Percentiles rank a stretch among this genome's conserved stretches.
Evolutionary conservation across 2,797 vertebrate species (phyloP).

Genomic region (Malacoctenus gilli): DNA sequence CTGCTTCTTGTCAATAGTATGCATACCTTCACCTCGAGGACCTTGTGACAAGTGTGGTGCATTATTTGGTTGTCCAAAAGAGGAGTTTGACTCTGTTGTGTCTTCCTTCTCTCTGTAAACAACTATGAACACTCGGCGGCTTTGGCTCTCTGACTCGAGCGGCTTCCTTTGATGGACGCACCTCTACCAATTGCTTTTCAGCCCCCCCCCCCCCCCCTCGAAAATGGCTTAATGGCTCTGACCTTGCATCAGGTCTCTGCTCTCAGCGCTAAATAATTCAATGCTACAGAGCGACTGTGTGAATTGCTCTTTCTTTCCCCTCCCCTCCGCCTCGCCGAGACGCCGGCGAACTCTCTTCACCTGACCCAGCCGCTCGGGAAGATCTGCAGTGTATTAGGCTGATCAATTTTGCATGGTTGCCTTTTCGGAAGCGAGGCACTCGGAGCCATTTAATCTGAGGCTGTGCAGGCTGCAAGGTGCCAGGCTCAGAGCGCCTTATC

Average conservation of each 20-base stretch:
- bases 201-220: too few species aligned
- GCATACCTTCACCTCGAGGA: too few species aligned
- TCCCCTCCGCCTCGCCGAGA: conserved; percentile 35
- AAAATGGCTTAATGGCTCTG: conserved; percentile 46
- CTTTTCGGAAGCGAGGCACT: conserved; percentile 39
- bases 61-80: not conserved
- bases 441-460: conserved; percentile 40
- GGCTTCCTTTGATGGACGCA: conserved; percentile 25
- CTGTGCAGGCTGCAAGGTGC: conserved; percentile 17
- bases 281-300: conserved; percentile 49
- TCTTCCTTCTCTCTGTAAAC: conserved; percentile 2
- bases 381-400: conserved; percentile 37
- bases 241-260: conserved; percentile 48
- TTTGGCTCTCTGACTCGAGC: not conserved
- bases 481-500: not conserved
- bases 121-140: too few species aligned
- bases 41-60: too few species aligned
- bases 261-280: conserved; percentile 66
- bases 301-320: conserved; percentile 43
- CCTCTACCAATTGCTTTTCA: conserved; percentile 16
- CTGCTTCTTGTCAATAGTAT: too few species aligned
- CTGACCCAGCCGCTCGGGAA: conserved; percentile 35
- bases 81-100: not conserved
- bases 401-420: conserved; percentile 68
- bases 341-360: conserved; percentile 41